Evolutionary conservation across 92 coral and sea anemone genomes (phyloP), one percentile per base, ranked within the genome.

Genomic region (Umimayanthus kanabou): DNA sequence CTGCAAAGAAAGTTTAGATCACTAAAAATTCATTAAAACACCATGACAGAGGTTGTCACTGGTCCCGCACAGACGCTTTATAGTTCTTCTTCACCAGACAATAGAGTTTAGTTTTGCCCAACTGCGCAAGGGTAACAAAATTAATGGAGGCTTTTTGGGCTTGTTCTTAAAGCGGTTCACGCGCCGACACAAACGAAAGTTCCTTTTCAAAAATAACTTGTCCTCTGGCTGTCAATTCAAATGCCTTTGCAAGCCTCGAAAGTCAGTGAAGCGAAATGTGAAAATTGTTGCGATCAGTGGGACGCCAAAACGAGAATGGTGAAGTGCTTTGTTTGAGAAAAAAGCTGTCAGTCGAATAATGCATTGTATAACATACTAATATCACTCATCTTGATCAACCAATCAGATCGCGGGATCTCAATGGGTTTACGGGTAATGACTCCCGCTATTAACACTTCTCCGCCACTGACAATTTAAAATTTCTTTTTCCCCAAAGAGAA

Each of bases 361-460:
- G 47, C 43, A 26, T 11, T 43, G 66, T 42, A 73, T 85, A 58
- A 91, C 81, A 91, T 85, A 90, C 94, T 89, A 93, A 93, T 89
- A 89, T 77, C 50, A 73, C 82, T 74, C 79, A 88, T 79, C 39
- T 78, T 9, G 55, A 30, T 71, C 74, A 85, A 81, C 98, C 98
- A 94, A 94, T 94, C 98, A 94, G 29, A 28, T 76, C 85, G 87
- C 94, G 89, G 85, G 92, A 69, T 85, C 84, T 94, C 94, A 94
- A 92, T 92, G 73, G 94, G 58, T 89, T 91, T 89, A 83, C 98
- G 90, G 98, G 98, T 94, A 80, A 93, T 92, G 95, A 91, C 67
- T 90, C 78, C 33, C 87, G 78, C 87, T 83, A 85, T 85, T 75
- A 77, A 85, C 82, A 77, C 88, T 85, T 85, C 75, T 53, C 71